Evolutionary conservation across 2,797 vertebrate genomes (phyloP).

Genomic region (Silurus aristotelis): DNA sequence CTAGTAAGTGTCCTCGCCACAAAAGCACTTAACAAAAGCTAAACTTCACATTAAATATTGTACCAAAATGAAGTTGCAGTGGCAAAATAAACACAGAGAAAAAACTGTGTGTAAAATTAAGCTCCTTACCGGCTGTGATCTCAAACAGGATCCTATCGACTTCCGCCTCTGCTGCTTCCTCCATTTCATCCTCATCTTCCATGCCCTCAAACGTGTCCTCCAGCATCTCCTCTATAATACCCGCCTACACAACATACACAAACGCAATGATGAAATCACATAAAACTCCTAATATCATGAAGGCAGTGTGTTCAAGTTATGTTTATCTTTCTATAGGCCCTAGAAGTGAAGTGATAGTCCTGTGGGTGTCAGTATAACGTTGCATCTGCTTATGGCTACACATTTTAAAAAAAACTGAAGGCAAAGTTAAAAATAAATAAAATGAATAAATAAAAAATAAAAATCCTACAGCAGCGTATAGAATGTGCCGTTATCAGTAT

Average conservation of each 20-base stretch:
- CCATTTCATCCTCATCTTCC: constrained; percentile 98
- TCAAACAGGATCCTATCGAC: constrained; percentile 97
- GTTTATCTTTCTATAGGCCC: too few species aligned
- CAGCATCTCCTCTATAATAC: constrained; percentile 88
- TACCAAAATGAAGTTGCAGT: background rate
- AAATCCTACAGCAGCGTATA: background rate
- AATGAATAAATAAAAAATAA: background rate
- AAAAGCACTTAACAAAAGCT: background rate
- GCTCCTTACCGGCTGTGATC: constrained; percentile 88
- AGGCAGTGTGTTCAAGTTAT: too few species aligned
- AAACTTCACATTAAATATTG: background rate
- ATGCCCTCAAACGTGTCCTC: constrained; percentile 95
- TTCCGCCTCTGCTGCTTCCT: constrained; percentile 92
- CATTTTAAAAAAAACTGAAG: background rate
- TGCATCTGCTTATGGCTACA: background rate
- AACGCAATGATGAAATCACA: background rate
- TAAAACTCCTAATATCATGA: background rate
- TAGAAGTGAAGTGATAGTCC: background rate
- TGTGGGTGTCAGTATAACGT: background rate
- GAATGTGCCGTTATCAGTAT: background rate
- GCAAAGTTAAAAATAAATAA: background rate
- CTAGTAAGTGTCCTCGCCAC: too few species aligned
- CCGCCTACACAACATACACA: constrained; percentile 66
- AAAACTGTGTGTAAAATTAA: background rate
- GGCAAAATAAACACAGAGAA: background rate